Percentiles rank a stretch among this genome's conserved stretches.
Conservation (phyloP, 1,140 invertebrate genomes). For the Oryctes rhinoceros region DNA sequence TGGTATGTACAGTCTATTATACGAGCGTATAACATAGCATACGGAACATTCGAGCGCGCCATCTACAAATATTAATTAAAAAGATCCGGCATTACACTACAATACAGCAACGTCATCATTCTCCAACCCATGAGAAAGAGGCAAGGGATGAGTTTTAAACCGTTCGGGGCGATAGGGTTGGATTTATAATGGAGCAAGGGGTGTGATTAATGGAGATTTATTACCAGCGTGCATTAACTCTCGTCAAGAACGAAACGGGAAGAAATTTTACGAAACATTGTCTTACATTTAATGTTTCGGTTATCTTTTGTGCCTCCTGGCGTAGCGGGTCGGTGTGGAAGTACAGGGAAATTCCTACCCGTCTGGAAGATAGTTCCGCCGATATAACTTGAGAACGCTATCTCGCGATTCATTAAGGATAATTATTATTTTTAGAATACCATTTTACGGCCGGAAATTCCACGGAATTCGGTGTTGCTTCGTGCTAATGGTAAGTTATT, state of each 20-base stretch:
- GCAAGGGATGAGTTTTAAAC: not conserved
- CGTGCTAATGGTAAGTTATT: too few species aligned
- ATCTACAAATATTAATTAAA: constrained; percentile 26
- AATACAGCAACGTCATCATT: not conserved
- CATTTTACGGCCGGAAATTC: too few species aligned
- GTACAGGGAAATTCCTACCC: too few species aligned
- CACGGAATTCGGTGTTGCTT: too few species aligned
- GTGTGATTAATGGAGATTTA: constrained; percentile 34
- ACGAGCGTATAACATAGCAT: not conserved
- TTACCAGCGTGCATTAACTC: constrained; percentile 5
- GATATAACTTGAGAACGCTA: too few species aligned
- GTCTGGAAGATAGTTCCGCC: too few species aligned
- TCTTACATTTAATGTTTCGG: constrained; percentile 29
- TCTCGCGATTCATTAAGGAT: too few species aligned
- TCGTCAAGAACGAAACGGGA: constrained; percentile 22
- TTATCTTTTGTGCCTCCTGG: constrained; percentile 6
- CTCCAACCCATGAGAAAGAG: too few species aligned
- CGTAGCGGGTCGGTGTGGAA: too few species aligned
- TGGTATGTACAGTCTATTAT: not conserved
- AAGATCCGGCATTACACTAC: not conserved
- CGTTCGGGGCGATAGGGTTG: not conserved
- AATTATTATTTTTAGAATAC: too few species aligned
- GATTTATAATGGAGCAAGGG: constrained; percentile 3
- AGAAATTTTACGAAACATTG: constrained; percentile 20
- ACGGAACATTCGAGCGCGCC: not conserved